Evolutionary conservation across 1,140 invertebrate species (phyloP).

Genomic region (Stenopsyche tienmushanensis): DNA sequence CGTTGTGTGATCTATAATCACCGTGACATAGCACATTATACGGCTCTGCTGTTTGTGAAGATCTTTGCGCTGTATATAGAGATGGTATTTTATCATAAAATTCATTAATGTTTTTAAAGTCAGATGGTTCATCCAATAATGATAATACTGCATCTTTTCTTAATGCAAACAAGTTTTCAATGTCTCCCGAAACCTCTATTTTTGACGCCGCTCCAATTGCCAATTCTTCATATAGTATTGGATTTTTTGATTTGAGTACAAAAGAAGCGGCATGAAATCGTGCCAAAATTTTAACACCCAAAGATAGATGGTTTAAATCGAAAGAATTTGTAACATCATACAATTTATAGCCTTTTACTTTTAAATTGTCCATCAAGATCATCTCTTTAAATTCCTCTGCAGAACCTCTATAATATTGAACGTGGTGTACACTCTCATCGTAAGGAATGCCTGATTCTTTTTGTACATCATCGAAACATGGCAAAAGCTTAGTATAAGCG

Average conservation of each 20-base stretch:
- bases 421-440: constrained; percentile 16
- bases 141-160: not conserved
- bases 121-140: not conserved
- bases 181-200: not conserved
- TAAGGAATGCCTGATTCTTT: not conserved
- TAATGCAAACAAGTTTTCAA: not conserved
- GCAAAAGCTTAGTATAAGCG: not conserved
- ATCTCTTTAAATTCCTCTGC: constrained; percentile 34
- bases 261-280: constrained; percentile 48
- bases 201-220: not conserved
- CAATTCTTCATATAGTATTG: not conserved
- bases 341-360: constrained; percentile 44
- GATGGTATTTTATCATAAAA: not conserved
- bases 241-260: constrained; percentile 44
- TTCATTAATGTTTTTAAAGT: not conserved
- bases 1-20: constrained; percentile 52
- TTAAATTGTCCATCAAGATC: constrained; percentile 48
- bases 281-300: constrained; percentile 45
- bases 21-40: constrained; percentile 43
- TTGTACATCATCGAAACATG: not conserved
- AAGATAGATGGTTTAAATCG: constrained; percentile 44
- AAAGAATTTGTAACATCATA: constrained; percentile 44
- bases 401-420: constrained; percentile 42
- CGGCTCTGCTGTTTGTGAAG: not conserved
- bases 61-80: not conserved